Percentiles rank a stretch among this genome's conserved stretches.
Evolutionary conservation across 2,888 invertebrate species (phyloP).

Genomic region (Synergus gifuensis): DNA sequence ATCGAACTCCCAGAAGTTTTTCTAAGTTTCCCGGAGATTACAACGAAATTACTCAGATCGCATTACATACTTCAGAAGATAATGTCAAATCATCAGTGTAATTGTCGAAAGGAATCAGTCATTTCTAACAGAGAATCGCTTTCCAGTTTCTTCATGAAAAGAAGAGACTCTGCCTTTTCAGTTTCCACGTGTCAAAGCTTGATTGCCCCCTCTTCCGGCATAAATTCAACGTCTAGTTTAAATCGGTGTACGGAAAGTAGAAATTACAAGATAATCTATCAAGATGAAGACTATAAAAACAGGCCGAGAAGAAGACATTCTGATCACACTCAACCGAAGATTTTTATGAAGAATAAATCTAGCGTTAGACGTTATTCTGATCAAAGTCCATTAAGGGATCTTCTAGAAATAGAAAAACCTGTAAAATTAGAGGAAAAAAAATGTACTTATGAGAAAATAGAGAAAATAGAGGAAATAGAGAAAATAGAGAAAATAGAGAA

Average conservation of each 20-base stretch:
- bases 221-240: constrained; percentile 62
- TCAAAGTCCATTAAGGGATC: constrained; percentile 51
- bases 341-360: constrained; percentile 44
- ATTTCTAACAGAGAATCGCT: constrained; percentile 57
- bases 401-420: constrained; percentile 2
- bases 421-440: constrained; percentile 15
- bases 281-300: not conserved
- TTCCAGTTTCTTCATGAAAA: constrained; percentile 54
- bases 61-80: constrained; percentile 44
- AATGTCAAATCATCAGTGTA: constrained; percentile 43
- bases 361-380: constrained; percentile 59
- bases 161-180: constrained; percentile 66
- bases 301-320: constrained; percentile 59
- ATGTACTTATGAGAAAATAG: not conserved
- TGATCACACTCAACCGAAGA: constrained; percentile 60
- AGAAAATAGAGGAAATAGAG: constrained; percentile 8
- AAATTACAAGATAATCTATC: not conserved
- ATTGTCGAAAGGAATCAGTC: constrained; percentile 54
- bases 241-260: constrained; percentile 33
- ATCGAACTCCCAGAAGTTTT: constrained; percentile 64
- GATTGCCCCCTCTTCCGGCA: constrained; percentile 62
- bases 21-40: constrained; percentile 59
- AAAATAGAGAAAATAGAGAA: not conserved
- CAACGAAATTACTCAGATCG: constrained; percentile 46
- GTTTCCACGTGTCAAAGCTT: constrained; percentile 71